Percentiles rank a stretch among this genome's conserved stretches.
phyloP scores from a whole-genome alignment of 2,888 invertebrate species.

The Polymixis lichenea region DNA sequence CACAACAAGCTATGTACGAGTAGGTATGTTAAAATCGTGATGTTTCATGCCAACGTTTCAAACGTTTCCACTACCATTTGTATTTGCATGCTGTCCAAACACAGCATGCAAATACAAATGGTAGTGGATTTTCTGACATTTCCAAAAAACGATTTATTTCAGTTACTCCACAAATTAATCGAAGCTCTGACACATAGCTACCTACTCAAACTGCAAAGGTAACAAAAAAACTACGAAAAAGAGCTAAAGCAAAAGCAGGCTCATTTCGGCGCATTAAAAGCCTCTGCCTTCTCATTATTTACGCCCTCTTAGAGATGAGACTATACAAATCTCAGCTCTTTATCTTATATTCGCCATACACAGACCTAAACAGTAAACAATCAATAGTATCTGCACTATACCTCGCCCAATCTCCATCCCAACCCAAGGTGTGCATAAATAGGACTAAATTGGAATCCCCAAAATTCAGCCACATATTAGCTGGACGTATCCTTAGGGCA shows the following conservation, averaged over 20 bases:
- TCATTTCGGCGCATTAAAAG: too few species aligned
- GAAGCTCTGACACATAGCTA: background rate
- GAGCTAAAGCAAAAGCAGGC: too few species aligned
- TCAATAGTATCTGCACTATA: constrained; percentile 31
- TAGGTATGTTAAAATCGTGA: background rate
- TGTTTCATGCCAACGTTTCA: background rate
- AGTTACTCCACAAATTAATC: background rate
- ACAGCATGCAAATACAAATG: constrained; percentile 36
- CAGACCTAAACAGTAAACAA: constrained; percentile 21
- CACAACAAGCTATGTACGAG: background rate
- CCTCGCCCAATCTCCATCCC: constrained; percentile 68
- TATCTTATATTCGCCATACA: background rate
- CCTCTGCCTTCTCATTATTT: background rate
- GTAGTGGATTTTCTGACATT: background rate
- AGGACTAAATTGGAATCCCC: constrained; percentile 82
- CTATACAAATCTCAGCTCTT: background rate
- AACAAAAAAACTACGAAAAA: background rate
- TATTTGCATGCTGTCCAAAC: too few species aligned
- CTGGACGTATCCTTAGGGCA: constrained; percentile 76
- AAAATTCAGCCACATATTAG: constrained; percentile 79
- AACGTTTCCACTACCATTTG: too few species aligned
- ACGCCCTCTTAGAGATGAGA: background rate
- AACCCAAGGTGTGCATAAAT: constrained; percentile 82
- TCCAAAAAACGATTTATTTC: constrained; percentile 18
- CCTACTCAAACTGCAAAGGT: background rate